These are phyloP conservation scores for Hofmannophila pseudospretella DNA, from an alignment of 2,888 invertebrate species.

Conservation along the genomic window DNA sequence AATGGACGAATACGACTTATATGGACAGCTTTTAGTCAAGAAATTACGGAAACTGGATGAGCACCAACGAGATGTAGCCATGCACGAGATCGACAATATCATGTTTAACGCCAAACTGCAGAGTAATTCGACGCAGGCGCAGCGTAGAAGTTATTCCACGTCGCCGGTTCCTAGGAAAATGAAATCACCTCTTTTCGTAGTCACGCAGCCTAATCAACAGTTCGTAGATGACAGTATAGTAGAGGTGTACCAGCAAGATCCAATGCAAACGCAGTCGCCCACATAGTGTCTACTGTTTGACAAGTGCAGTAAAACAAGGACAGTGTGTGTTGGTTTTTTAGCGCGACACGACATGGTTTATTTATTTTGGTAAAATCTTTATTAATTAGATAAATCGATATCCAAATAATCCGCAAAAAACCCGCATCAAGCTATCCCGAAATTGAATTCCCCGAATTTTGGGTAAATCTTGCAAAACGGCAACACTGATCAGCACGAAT, in stretches of 20 bases:
- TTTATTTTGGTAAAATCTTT: too few species aligned
- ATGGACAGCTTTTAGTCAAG: constrained; percentile 58
- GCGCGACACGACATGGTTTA: too few species aligned
- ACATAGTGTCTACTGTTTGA: too few species aligned
- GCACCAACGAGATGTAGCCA: constrained; percentile 57
- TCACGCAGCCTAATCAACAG: constrained; percentile 40
- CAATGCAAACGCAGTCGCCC: background rate
- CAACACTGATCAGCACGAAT: too few species aligned
- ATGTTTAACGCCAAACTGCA: constrained; percentile 63
- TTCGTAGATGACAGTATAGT: constrained; percentile 57
- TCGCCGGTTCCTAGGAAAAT: constrained; percentile 40
- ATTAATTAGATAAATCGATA: too few species aligned
- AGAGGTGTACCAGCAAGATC: constrained; percentile 12
- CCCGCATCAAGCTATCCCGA: too few species aligned
- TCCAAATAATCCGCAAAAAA: too few species aligned
- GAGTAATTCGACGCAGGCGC: constrained; percentile 21
- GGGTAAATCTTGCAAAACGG: too few species aligned
- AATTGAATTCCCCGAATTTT: too few species aligned
- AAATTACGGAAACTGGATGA: constrained; percentile 62
- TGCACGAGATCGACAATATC: constrained; percentile 68
- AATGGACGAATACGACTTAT: constrained; percentile 61
- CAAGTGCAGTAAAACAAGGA: too few species aligned
- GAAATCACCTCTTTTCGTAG: constrained; percentile 52
- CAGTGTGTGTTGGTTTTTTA: too few species aligned
- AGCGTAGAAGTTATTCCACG: constrained; percentile 32